These are phyloP conservation scores for Xestia ashworthii DNA, from an alignment of 2,888 invertebrate species.

Conservation along the genomic window DNA sequence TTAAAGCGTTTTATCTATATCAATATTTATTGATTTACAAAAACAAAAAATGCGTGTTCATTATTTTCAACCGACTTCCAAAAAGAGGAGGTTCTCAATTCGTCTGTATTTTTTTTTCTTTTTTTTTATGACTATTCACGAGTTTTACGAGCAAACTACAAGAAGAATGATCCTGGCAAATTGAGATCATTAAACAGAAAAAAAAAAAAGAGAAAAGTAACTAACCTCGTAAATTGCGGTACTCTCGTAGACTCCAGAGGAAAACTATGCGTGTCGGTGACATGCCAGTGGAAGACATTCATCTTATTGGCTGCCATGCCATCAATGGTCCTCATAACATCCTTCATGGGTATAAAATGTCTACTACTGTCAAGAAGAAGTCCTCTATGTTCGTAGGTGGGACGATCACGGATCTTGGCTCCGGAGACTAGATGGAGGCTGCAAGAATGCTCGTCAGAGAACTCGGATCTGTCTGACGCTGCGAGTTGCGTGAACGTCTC, in stretches of 20 bases:
- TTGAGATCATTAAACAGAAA: background rate
- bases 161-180: background rate
- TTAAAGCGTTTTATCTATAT: too few species aligned
- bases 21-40: too few species aligned
- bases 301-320: constrained; percentile 97
- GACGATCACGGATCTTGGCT: constrained; percentile 94
- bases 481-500: constrained; percentile 94
- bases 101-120: too few species aligned
- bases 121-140: too few species aligned
- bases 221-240: constrained; percentile 94
- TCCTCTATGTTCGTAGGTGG: constrained; percentile 96
- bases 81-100: too few species aligned
- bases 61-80: too few species aligned
- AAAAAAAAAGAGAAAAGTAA: background rate
- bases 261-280: constrained; percentile 97
- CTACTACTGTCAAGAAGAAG: constrained; percentile 96
- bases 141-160: background rate
- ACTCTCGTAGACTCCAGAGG: constrained; percentile 95
- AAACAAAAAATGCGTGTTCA: too few species aligned
- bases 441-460: constrained; percentile 75
- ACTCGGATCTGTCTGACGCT: constrained; percentile 77
- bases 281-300: constrained; percentile 98
- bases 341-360: constrained; percentile 94
- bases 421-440: constrained; percentile 91
- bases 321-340: constrained; percentile 94